Evolutionary conservation across 2,888 invertebrate genomes (phyloP), one percentile per base, ranked within the genome.

Genomic region (Ferrisia virgata): DNA sequence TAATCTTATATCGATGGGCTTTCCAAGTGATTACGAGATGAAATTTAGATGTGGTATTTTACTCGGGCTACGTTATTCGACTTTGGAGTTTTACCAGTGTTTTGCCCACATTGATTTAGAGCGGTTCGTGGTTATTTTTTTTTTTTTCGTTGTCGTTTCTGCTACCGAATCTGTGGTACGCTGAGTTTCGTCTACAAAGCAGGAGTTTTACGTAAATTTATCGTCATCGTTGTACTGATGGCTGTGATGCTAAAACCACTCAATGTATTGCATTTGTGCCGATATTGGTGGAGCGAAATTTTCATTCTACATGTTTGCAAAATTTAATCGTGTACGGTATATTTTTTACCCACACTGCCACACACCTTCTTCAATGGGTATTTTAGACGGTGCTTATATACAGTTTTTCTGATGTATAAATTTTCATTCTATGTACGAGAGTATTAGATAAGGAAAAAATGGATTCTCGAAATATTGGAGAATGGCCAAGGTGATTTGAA

Each of bases 1-100:
- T 58, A 58, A 58, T 58, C 58, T 58, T 25, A 25, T 25, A 25
- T 25, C 25, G 25, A 25, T 25, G 22, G 58, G 58, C 58, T 58
- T 58, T 58, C 58, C 25, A 58, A 58, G 58, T 58, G 58, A 58
- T 58, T 58, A 58, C 58, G 58, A 58, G 58, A 58, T 58, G 58
- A 58, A 58, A 58, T 58, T 58, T 22, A 58, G 58, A 58, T 58
- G 58, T 25, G 58, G 58, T 58, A 5, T 22, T 18, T 22, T 22
- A 39, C 6, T 5, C 25, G 15, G 25, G 58, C 58, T n/a, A 18
- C 3, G 2, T 18, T 15, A 1, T 15, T 3, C n/a, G 8, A 18
- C 18, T 58, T 58, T 25, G 11, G 58, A 58, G 58, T 58, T 58
- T 22, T 58, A 58, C 58, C 58, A 58, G 58, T 25, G 25, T 25